Evolutionary conservation across 2,888 invertebrate genomes (phyloP), one percentile per base, ranked within the genome.

Genomic region (Gasteruption jaculator): DNA sequence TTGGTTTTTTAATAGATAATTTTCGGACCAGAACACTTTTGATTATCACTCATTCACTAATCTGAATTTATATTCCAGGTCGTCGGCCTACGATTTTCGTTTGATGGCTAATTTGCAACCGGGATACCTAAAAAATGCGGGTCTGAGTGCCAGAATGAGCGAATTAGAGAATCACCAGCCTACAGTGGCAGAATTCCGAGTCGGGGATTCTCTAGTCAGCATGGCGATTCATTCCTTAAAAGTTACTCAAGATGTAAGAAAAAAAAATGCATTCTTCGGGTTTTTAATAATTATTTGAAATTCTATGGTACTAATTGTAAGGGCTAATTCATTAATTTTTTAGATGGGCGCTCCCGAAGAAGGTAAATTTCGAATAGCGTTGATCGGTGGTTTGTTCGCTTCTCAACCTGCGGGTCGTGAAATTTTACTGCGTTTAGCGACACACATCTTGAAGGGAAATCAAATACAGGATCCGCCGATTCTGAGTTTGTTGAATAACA

Each of bases 371-470:
- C 87, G 89, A 60, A 77, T 94, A 11, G 84, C 86, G 0, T 68
- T 94, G n/a, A 73, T 91, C 19, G 92, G 93, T 46, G 90, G 91
- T 38, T 68, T 91, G 36, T 89, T 84, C 63, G 85, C 82, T 0
- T 82, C 85, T 0, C 86, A 93, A 61, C 88, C 90, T 0, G 73
- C 88, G 11, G 91, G 92, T 0, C 80, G 92, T 38, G 94, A 95
- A 71, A 75, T 95, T 44, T 72, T 86, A 1, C 61, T 92, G 1
- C 84, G 92, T 68, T 76, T 95, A 53, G 86, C 87, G 0, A 79
- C 89, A 0, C 93, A 94, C 72, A 71, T 94, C 14, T 70, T 85
- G 16, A 80, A 78, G 38, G 91, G 88, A 0, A 80, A 85, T 62
- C 72, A 75, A 30, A 74, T 82, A 38, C 81, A 81, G 18, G 83